Conservation (phyloP, 2,113 vertebrate species). For the Gymnorhina tibicen region DNA sequence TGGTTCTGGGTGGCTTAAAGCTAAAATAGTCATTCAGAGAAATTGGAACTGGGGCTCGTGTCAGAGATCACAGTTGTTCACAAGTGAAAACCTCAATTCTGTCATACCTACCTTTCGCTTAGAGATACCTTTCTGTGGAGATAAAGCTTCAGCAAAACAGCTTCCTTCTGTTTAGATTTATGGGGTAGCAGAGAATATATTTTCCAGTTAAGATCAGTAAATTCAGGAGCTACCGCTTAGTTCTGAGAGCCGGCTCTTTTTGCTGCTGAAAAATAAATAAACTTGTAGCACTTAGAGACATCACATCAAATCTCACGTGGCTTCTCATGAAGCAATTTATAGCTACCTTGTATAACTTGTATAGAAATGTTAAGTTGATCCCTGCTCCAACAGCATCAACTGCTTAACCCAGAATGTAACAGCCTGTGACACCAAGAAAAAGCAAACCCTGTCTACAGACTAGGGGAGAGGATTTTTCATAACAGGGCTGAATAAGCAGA, state of each 20-base stretch:
- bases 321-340: conserved; percentile 40
- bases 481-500: conserved; percentile 44
- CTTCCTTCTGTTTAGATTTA: conserved; percentile 8
- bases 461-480: background rate
- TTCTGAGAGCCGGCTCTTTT: background rate
- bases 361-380: conserved; percentile 17
- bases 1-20: background rate
- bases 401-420: conserved; percentile 19
- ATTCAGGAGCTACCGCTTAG: background rate
- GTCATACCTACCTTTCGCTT: background rate
- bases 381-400: background rate
- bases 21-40: background rate
- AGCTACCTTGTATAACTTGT: conserved; percentile 29
- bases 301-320: conserved; percentile 13
- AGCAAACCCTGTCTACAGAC: background rate
- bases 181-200: background rate
- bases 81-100: background rate
- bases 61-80: background rate
- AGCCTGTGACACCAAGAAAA: conserved; percentile 27
- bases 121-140: background rate
- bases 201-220: conserved; percentile 20
- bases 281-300: conserved; percentile 1
- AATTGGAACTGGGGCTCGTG: background rate
- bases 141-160: background rate
- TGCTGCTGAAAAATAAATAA: conserved; percentile 45